These are phyloP conservation scores for Tribolium madens DNA, from an alignment of 1,140 invertebrate species.

Conservation along the genomic window DNA sequence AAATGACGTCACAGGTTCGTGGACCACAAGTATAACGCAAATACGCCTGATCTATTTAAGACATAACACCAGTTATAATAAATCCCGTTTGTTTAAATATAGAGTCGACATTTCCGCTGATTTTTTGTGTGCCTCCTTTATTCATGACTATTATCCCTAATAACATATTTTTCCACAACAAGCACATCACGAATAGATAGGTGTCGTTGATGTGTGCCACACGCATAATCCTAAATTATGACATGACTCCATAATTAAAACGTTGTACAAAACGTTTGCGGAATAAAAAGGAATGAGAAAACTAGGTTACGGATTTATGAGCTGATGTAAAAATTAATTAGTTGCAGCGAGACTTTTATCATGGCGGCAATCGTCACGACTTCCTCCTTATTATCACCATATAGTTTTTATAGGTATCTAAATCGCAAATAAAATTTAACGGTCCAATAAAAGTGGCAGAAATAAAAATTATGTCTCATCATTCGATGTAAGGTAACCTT, in stretches of 20 bases:
- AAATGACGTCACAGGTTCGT: conserved; percentile 15
- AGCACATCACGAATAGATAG: neutral
- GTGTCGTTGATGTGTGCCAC: conserved; percentile 18
- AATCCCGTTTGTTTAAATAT: conserved; percentile 34
- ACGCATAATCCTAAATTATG: conserved; percentile 14
- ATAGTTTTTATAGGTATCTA: conserved; percentile 35
- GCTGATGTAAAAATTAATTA: conserved; percentile 32
- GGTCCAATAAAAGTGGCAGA: conserved; percentile 15
- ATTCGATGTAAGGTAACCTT: conserved; percentile 23
- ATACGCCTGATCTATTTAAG: conserved; percentile 18
- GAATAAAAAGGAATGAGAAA: neutral
- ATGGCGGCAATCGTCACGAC: conserved; percentile 37
- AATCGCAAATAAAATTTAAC: conserved; percentile 35
- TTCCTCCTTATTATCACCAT: conserved; percentile 36
- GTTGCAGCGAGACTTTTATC: conserved; percentile 28
- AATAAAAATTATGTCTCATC: conserved; percentile 36
- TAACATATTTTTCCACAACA: conserved; percentile 1
- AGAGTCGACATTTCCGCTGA: conserved; percentile 1
- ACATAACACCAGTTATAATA: conserved; percentile 23
- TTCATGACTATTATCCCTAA: neutral
- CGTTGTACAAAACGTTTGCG: neutral
- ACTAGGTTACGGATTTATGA: conserved; percentile 18
- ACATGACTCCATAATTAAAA: conserved; percentile 1
- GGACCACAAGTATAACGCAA: neutral
- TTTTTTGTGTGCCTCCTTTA: conserved; percentile 1